These are phyloP conservation scores for Cyclophora albipunctata DNA, from an alignment of 2,888 invertebrate species.

Conservation along the genomic window DNA sequence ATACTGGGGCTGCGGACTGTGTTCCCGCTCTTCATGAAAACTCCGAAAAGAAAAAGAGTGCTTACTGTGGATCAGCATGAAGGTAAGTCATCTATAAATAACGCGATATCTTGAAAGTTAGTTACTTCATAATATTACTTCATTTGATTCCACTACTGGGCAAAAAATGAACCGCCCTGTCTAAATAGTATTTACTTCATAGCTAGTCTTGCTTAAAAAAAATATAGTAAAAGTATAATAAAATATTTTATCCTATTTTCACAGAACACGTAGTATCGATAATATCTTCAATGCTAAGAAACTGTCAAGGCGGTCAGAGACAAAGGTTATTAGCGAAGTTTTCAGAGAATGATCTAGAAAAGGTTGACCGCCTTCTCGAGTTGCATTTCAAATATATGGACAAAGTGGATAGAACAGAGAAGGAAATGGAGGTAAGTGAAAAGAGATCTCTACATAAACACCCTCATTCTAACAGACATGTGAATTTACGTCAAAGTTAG, in stretches of 20 bases:
- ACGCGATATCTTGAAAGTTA: too few relatives aligned
- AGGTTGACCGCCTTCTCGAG: constrained; percentile 96
- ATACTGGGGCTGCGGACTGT: constrained; percentile 96
- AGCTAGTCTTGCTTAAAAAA: too few relatives aligned
- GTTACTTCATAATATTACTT: too few relatives aligned
- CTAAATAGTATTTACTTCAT: too few relatives aligned
- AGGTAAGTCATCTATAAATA: constrained; percentile 56
- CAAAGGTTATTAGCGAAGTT: constrained; percentile 96
- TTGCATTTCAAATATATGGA: constrained; percentile 97
- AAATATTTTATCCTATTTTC: constrained; percentile 11
- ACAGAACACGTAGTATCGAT: constrained; percentile 94
- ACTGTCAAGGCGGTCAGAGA: constrained; percentile 92
- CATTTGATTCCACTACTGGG: too few relatives aligned
- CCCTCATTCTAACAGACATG: neutral
- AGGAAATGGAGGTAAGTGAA: constrained; percentile 77
- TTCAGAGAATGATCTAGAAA: constrained; percentile 98
- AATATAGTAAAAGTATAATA: too few relatives aligned
- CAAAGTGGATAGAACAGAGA: constrained; percentile 90
- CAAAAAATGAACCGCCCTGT: too few relatives aligned
- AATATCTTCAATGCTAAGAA: constrained; percentile 93
- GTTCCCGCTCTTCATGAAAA: constrained; percentile 99
- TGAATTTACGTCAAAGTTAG: neutral
- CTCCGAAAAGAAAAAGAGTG: constrained; percentile 90
- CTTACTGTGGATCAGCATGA: constrained; percentile 92
- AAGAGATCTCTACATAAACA: neutral